These are phyloP conservation scores for Tiaroga cobitis DNA, from an alignment of 2,797 vertebrate species.

Conservation along the genomic window DNA sequence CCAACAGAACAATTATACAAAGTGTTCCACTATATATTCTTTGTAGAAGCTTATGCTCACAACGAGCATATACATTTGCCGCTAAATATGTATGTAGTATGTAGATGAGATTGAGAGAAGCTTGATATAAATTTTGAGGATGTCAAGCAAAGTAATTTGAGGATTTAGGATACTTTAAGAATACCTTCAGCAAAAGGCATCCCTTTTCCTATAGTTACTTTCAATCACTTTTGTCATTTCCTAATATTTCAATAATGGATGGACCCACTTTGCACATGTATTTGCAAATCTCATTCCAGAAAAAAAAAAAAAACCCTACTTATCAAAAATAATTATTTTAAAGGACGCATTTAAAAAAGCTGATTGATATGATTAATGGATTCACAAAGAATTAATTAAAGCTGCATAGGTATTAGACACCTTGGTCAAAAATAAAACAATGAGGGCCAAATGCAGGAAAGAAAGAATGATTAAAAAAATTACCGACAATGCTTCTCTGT, in stretches of 20 bases:
- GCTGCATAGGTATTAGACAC: too few species aligned
- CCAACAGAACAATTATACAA: constrained; percentile 5
- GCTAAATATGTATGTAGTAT: neutral
- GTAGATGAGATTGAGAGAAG: neutral
- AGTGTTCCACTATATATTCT: neutral
- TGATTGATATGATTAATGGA: too few species aligned
- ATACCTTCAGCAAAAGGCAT: neutral
- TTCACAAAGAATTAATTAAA: too few species aligned
- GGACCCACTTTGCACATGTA: neutral
- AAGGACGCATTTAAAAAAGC: too few species aligned
- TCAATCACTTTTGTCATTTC: neutral
- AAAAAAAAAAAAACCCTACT: too few species aligned
- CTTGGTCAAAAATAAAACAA: neutral
- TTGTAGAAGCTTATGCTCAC: neutral
- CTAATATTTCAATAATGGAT: neutral
- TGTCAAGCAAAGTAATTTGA: neutral
- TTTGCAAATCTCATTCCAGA: neutral
- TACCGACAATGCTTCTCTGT: neutral
- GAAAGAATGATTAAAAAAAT: neutral
- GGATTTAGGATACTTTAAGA: neutral
- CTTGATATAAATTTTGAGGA: neutral
- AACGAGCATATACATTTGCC: neutral
- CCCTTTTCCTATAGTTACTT: neutral
- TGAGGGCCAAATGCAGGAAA: neutral
- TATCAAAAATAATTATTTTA: too few species aligned